These are phyloP conservation scores for Sphaerodactylus townsendi DNA, from an alignment of 2,113 vertebrate genomes.

Conservation along the genomic window DNA sequence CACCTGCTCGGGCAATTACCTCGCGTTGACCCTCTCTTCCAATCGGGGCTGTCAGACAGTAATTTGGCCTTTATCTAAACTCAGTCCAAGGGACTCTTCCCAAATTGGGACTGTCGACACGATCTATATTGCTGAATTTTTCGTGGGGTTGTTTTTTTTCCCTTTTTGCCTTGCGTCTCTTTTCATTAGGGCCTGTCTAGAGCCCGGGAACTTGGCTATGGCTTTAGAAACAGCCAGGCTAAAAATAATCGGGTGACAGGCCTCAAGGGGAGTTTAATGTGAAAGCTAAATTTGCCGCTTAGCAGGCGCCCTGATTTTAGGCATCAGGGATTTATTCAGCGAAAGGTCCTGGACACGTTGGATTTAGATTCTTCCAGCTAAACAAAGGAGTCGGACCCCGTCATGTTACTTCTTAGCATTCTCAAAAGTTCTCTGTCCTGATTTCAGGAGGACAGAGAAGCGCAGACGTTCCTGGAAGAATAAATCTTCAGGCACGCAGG, in stretches of 20 bases:
- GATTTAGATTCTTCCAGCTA: background rate
- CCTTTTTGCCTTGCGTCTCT: background rate
- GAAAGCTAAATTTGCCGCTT: background rate
- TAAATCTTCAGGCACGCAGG: too few species aligned
- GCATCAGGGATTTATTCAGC: background rate
- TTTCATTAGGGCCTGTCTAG: conserved; percentile 17
- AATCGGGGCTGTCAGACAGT: conserved; percentile 24
- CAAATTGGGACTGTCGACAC: background rate
- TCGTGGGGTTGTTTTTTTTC: background rate
- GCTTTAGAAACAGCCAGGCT: background rate
- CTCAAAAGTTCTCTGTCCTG: background rate
- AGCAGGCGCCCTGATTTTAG: background rate
- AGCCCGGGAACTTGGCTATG: background rate
- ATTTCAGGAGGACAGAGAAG: background rate
- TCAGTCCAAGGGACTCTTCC: background rate
- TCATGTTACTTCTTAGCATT: background rate
- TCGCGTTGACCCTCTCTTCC: background rate
- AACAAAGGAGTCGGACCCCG: background rate
- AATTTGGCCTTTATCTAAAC: conserved; percentile 20
- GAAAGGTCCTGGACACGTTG: background rate
- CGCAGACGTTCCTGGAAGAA: too few species aligned
- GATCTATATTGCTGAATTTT: background rate
- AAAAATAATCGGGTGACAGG: background rate
- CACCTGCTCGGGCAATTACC: background rate
- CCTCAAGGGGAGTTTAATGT: background rate